Percentiles rank a stretch among this genome's conserved stretches.
Conservation (phyloP, 1,140 invertebrate species). For the Drosophila lini region DNA sequence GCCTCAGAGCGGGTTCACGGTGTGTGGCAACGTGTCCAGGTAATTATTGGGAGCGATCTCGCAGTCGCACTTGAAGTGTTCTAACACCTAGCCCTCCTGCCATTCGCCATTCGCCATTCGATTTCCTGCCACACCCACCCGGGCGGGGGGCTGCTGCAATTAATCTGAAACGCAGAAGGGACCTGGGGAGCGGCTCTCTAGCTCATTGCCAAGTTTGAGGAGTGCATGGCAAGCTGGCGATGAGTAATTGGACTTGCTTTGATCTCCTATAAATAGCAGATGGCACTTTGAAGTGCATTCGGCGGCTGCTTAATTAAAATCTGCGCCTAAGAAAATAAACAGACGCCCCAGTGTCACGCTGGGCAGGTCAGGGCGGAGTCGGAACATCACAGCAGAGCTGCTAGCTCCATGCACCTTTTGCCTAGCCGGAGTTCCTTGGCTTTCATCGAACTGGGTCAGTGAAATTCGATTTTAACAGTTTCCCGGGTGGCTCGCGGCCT, state of each 20-base stretch:
- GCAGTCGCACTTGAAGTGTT: conserved; percentile 42
- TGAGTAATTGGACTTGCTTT: conserved; percentile 78
- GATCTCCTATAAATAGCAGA: conserved; percentile 74
- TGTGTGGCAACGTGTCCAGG: conserved; percentile 61
- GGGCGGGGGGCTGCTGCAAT: conserved; percentile 53
- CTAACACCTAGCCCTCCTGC: conserved; percentile 62
- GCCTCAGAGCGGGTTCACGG: conserved; percentile 28
- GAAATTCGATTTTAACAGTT: conserved; percentile 23
- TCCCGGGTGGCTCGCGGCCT: conserved; percentile 3
- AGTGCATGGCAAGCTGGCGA: conserved; percentile 63
- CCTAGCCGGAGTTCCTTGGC: not conserved
- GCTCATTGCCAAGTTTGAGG: conserved; percentile 77
- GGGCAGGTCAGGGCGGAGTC: conserved; percentile 3
- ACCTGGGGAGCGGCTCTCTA: conserved; percentile 62
- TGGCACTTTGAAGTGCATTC: conserved; percentile 62
- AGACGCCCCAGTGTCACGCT: conserved; percentile 27
- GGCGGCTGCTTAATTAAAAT: conserved; percentile 55
- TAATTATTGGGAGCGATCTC: conserved; percentile 41
- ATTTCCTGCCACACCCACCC: conserved; percentile 75
- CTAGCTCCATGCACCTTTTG: not conserved
- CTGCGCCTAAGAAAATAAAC: conserved; percentile 50
- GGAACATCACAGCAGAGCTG: not conserved
- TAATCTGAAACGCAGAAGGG: conserved; percentile 61
- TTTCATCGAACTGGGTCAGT: conserved; percentile 46
- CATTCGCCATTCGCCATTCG: conserved; percentile 32